A percentile compares a stretch with the other conserved stretches of the same genome.
These are phyloP conservation scores for Formicarius rufipectus DNA, from an alignment of 2,113 vertebrate species.

Conservation along the genomic window DNA sequence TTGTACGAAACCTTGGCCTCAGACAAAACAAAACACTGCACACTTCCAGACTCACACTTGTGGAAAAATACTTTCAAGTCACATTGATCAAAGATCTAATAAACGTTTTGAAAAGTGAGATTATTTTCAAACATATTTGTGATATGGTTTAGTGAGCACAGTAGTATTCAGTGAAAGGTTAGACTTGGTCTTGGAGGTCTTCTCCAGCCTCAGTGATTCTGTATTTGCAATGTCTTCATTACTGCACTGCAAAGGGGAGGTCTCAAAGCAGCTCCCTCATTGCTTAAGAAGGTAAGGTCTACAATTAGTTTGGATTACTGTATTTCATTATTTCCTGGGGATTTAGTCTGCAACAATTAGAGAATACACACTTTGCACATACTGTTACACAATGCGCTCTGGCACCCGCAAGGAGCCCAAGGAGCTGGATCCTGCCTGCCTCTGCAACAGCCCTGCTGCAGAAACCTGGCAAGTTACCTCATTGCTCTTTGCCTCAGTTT, in stretches of 20 bases:
- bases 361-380: neutral
- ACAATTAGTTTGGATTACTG: neutral
- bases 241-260: neutral
- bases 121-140: neutral
- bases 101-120: rapidly evolving
- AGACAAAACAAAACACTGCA: neutral
- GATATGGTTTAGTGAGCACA: neutral
- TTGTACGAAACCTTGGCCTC: neutral
- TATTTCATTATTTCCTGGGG: neutral
- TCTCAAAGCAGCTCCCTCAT: neutral
- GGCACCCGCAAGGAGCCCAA: rapidly evolving
- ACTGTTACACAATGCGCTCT: neutral
- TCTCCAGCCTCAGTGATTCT: neutral
- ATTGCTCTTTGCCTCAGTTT: conserved; percentile 30
- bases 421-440: neutral
- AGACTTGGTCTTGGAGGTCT: neutral
- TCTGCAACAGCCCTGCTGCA: neutral
- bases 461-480: neutral
- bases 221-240: neutral
- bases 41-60: rapidly evolving
- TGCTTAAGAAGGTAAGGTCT: neutral
- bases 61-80: neutral
- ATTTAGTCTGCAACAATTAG: neutral
- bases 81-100: neutral
- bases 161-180: neutral